Conservation (phyloP, 2,113 vertebrate species). For the Neodon shergylaensis region DNA sequence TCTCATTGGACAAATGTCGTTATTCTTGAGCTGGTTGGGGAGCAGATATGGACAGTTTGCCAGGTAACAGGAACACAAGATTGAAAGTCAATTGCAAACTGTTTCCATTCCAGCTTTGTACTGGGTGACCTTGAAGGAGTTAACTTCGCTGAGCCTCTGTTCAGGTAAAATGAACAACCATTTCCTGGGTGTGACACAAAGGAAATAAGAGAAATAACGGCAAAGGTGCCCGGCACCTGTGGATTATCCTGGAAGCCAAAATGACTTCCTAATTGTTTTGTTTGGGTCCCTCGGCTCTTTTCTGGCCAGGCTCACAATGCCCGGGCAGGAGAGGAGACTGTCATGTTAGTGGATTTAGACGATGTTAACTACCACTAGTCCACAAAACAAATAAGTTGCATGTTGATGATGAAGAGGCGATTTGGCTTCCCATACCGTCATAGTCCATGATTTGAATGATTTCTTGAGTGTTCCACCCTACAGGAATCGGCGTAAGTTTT, state of each 20-base stretch:
- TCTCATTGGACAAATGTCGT: neutral
- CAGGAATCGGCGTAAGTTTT: neutral
- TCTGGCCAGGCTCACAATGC: neutral
- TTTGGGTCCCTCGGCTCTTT: neutral
- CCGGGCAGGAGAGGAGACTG: neutral
- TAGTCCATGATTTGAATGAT: neutral
- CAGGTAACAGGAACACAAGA: neutral
- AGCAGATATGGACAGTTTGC: neutral
- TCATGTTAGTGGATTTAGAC: neutral
- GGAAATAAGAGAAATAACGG: neutral
- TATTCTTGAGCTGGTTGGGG: neutral
- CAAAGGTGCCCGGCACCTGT: neutral
- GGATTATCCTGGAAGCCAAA: neutral
- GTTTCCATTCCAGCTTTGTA: neutral
- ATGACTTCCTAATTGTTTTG: neutral
- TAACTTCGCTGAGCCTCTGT: neutral
- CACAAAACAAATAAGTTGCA: neutral
- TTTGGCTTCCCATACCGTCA: neutral
- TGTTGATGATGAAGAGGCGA: neutral
- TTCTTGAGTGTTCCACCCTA: neutral
- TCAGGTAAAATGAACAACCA: neutral
- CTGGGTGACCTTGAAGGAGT: neutral
- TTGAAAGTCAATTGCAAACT: neutral
- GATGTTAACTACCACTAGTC: neutral
- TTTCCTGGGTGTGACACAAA: neutral